Evolutionary conservation across 2,888 invertebrate species (phyloP), one percentile per base, ranked within the genome.

Genomic region (Achlya flavicornis): DNA sequence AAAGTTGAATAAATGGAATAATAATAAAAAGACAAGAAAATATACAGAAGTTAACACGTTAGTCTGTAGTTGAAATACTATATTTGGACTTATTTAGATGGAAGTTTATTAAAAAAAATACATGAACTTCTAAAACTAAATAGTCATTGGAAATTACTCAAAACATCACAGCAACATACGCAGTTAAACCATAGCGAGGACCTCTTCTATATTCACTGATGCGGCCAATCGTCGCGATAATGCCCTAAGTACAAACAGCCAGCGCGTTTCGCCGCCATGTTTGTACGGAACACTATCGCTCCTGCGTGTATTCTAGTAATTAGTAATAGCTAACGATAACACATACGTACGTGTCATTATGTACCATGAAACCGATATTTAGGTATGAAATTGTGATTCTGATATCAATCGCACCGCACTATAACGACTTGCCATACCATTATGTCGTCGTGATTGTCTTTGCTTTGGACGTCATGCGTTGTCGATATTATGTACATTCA

Each of bases 221-320:
- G 61, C 35, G 53, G 41, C 38, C 35, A 57, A 41, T 16, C 41
- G 16, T 57, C 32, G 19, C 19, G 38, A 57, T 57, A 38, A 57
- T 11, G 14, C 46, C 12, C 32, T 26, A 26, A 26, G 26, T 32
- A 33, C 58, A 58, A 58, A 43, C 48, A 41, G 32, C n/a, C 19
- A 26, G 19, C 41, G 41, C 16, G 41, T 26, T 11, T 41, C 26
- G 43, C 77, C 72, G 76, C 76, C 79, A 81, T 80, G 77, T 79
- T 65, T 80, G 81, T 80, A 82, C 79, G 80, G 81, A 81, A 65
- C 77, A 73, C 82, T 87, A 87, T 87, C 87, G 74, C 69, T 78
- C 78, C 86, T 80, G 89, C 91, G 90, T 92, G 92, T 81, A 79
- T 81, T 81, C 79, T 79, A 77, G 88, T 89, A 90, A 92, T 92